Evolutionary conservation across 1,140 invertebrate genomes (phyloP), one percentile per base, ranked within the genome.

Genomic region (Lepidurus couesii): DNA sequence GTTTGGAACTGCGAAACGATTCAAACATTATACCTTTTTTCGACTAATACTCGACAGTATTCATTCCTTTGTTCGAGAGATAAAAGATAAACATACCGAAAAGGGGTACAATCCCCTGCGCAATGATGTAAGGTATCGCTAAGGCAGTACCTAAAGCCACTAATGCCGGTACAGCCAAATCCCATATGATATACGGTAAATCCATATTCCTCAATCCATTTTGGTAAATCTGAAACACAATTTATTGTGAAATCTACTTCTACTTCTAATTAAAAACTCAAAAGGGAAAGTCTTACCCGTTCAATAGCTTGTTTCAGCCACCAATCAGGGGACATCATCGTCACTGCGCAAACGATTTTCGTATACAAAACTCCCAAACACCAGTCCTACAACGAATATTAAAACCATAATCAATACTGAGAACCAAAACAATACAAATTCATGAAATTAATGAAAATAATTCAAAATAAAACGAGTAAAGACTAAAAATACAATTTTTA

Each of bases 251-350:
- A 79, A 16, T 65, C 7, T 65, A 9, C 1, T 80, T 43, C 2
- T 79, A 26, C 34, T 4, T 34, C 13, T n/a, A 75, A 75, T 81
- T 73, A 42, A 44, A 74, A 75, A 42, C 42, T 10, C 11, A 8
- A 79, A 26, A 75, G 47, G 6, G 13, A 65, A 77, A 47, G 16
- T 82, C 93, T 93, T 11, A 95, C 95, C 81, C 93, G 90, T 84
- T 99, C 97, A 74, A 99, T 92, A 1, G 94, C 93, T 6, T 92
- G 87, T 74, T 96, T 92, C 77, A 99, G 86, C 84, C 92, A 91
- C 92, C 96, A 98, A 84, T 98, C 96, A 0, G 97, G 97, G n/a
- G 79, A 81, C 95, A 99, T 98, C 89, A 99, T 93, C 0, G 95
- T 96, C 4, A 98, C 86, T 1, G 95, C 97, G 82, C 95, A 97